These are phyloP conservation scores for Trinorchestia longiramus DNA, from an alignment of 1,140 invertebrate genomes.

Conservation along the genomic window DNA sequence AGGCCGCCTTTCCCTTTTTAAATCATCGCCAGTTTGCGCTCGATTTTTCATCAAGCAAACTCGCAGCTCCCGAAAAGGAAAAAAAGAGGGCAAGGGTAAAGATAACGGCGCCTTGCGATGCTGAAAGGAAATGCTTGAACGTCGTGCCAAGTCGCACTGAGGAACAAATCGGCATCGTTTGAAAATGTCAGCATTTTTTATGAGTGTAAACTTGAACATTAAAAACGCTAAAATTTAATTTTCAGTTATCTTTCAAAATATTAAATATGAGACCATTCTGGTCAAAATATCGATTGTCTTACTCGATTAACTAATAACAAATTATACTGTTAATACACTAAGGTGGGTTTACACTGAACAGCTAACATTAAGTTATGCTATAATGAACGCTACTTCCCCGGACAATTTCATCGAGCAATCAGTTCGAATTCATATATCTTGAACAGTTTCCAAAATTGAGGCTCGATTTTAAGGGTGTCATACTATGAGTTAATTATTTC, in stretches of 20 bases:
- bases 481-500: not conserved
- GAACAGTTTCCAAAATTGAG: not conserved
- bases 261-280: not conserved
- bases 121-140: not conserved
- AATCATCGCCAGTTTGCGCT: constrained; percentile 54
- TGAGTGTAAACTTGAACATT: not conserved
- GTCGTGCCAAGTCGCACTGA: not conserved
- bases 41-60: constrained; percentile 55
- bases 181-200: not conserved
- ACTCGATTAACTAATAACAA: not conserved
- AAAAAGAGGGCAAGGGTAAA: not conserved
- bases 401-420: not conserved
- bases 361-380: no score
- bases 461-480: not conserved
- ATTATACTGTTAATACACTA: not conserved
- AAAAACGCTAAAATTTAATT: not conserved
- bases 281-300: not conserved
- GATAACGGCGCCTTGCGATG: constrained; percentile 7
- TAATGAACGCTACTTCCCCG: not conserved
- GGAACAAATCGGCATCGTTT: not conserved
- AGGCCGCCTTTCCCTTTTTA: constrained; percentile 54
- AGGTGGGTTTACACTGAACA: no score
- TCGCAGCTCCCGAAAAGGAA: not conserved
- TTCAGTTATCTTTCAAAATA: not conserved
- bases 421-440: not conserved